phyloP scores from a whole-genome alignment of 1,140 invertebrate species.

The Nasonia longicornis region DNA sequence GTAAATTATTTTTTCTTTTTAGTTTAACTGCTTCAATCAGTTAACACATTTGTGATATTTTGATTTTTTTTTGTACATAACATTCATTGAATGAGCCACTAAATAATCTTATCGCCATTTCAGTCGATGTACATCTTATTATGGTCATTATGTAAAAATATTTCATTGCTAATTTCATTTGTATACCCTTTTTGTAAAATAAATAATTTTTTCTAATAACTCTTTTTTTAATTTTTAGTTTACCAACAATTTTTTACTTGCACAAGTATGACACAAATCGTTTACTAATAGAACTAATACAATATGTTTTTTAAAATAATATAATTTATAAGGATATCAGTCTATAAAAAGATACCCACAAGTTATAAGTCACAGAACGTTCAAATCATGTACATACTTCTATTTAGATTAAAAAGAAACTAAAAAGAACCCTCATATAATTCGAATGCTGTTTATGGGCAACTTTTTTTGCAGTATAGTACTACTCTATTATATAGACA shows the following conservation, averaged over 20 bases:
- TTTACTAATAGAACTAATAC: too few species aligned
- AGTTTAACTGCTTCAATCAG: not conserved
- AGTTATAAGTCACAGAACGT: too few species aligned
- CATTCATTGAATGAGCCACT: not conserved
- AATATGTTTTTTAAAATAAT: too few species aligned
- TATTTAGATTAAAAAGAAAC: too few species aligned
- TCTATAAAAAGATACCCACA: too few species aligned
- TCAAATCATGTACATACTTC: too few species aligned
- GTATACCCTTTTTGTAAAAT: constrained; percentile 27
- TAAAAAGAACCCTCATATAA: too few species aligned
- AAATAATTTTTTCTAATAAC: constrained; percentile 3
- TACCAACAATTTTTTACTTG: not conserved
- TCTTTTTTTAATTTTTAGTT: not conserved
- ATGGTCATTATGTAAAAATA: not conserved
- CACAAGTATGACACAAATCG: not conserved
- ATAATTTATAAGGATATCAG: too few species aligned
- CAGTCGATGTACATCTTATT: not conserved
- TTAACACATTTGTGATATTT: not conserved
- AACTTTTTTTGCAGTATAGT: too few species aligned
- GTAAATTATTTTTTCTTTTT: not conserved
- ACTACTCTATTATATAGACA: too few species aligned
- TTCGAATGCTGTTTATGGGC: too few species aligned
- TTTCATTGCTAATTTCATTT: constrained; percentile 4
- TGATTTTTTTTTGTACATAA: constrained; percentile 19
- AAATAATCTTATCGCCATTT: not conserved